Evolutionary conservation across 2,113 vertebrate genomes (phyloP).

Genomic region (Meriones unguiculatus): DNA sequence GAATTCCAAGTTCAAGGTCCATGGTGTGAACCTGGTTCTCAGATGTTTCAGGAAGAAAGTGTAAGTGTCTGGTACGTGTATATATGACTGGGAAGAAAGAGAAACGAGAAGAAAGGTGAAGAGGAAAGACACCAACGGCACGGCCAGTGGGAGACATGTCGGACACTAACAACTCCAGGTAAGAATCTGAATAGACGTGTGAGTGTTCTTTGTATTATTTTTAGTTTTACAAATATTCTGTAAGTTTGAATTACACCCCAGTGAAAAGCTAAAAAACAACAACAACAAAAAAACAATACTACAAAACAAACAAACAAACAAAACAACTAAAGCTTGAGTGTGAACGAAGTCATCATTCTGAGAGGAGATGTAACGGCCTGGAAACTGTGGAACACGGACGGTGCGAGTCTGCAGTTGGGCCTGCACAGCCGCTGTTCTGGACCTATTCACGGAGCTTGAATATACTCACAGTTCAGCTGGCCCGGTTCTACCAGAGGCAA

Average conservation of each 20-base stretch:
- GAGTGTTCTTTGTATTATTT: background rate
- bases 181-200: background rate
- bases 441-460: background rate
- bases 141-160: background rate
- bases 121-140: background rate
- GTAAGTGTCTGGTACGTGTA: background rate
- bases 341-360: background rate
- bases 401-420: background rate
- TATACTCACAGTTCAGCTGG: conserved; percentile 55
- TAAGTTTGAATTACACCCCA: background rate
- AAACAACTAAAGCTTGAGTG: background rate
- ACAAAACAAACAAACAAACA: background rate
- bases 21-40: background rate
- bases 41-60: background rate
- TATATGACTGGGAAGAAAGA: background rate
- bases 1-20: too few species aligned
- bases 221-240: background rate
- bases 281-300: background rate
- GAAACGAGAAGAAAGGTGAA: background rate
- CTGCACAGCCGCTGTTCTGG: background rate
- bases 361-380: background rate
- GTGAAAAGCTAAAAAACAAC: background rate
- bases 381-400: fast-evolving
- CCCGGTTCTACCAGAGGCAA: conserved; percentile 38
- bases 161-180: background rate